A percentile compares a stretch with the other conserved stretches of the same genome.
These are phyloP conservation scores for Cephalotes varians DNA, from an alignment of 2,888 invertebrate genomes.

Conservation along the genomic window DNA sequence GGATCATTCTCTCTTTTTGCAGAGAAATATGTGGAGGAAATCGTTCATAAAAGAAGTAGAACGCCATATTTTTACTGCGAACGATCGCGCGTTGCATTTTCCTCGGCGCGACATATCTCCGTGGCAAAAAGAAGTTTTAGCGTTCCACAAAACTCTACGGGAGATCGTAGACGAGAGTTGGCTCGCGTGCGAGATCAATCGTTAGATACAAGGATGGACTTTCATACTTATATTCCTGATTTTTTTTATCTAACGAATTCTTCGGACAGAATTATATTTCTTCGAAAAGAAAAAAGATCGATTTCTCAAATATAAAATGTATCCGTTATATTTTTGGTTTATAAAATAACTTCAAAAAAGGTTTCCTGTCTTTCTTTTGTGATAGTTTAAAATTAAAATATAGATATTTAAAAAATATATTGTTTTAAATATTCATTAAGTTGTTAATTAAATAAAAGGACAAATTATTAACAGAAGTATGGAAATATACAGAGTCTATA, in stretches of 20 bases:
- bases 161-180: conserved; percentile 19
- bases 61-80: conserved; percentile 2
- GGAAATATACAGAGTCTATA: not conserved
- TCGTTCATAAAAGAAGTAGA: conserved; percentile 34
- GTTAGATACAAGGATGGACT: conserved; percentile 40
- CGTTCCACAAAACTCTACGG: conserved; percentile 34
- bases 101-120: conserved; percentile 18
- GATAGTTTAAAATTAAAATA: not conserved
- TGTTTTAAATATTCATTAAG: not conserved
- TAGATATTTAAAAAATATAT: not conserved
- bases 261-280: not conserved
- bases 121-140: conserved; percentile 7
- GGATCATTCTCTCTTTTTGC: not conserved
- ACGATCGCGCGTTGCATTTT: conserved; percentile 22
- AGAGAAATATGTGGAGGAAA: not conserved
- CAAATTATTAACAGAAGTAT: not conserved
- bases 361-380: not conserved
- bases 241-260: conserved; percentile 7
- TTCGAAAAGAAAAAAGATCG: not conserved
- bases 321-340: not conserved
- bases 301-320: not conserved
- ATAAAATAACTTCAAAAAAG: not conserved
- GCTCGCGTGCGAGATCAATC: conserved; percentile 42
- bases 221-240: not conserved
- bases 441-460: not conserved